Evolutionary conservation across 2,888 invertebrate genomes (phyloP).

Genomic region (Chloroclysta siterata): DNA sequence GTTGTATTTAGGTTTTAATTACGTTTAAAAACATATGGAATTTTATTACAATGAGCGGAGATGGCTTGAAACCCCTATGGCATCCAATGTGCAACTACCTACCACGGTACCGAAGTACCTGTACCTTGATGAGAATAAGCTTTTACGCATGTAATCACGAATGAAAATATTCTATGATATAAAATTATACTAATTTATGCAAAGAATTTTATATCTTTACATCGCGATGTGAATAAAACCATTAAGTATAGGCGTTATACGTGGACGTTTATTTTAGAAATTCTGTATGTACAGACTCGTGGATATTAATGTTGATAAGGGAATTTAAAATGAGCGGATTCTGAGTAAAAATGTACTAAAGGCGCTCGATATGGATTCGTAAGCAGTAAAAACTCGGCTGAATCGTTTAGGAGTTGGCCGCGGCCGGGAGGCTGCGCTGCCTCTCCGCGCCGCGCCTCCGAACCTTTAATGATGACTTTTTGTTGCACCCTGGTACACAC

Average conservation of each 20-base stretch:
- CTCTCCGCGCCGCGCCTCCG: constrained; percentile 74
- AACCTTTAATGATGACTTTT: constrained; percentile 83
- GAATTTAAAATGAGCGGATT: constrained; percentile 56
- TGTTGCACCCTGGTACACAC: constrained; percentile 61
- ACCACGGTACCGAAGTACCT: constrained; percentile 31
- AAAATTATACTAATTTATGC: constrained; percentile 45
- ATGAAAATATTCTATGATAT: constrained; percentile 40
- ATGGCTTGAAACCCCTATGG: constrained; percentile 29
- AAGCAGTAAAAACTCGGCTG: constrained; percentile 77
- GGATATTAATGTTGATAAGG: constrained; percentile 46
- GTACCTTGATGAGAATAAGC: constrained; percentile 31
- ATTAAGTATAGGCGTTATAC: constrained; percentile 35
- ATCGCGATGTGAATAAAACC: constrained; percentile 40
- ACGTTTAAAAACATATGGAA: too few relatives aligned
- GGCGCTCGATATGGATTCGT: constrained; percentile 76
- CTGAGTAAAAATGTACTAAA: constrained; percentile 71
- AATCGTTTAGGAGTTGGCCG: constrained; percentile 69
- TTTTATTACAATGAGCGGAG: background rate
- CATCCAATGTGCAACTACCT: constrained; percentile 34
- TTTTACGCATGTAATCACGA: constrained; percentile 36
- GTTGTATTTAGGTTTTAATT: constrained; percentile 12
- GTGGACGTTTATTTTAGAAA: constrained; percentile 40
- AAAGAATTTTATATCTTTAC: constrained; percentile 43
- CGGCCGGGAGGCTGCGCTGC: constrained; percentile 69
- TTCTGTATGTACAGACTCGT: constrained; percentile 31